Evolutionary conservation across 2,113 vertebrate species (phyloP).

Genomic region (Chaetorhynchus papuensis): DNA sequence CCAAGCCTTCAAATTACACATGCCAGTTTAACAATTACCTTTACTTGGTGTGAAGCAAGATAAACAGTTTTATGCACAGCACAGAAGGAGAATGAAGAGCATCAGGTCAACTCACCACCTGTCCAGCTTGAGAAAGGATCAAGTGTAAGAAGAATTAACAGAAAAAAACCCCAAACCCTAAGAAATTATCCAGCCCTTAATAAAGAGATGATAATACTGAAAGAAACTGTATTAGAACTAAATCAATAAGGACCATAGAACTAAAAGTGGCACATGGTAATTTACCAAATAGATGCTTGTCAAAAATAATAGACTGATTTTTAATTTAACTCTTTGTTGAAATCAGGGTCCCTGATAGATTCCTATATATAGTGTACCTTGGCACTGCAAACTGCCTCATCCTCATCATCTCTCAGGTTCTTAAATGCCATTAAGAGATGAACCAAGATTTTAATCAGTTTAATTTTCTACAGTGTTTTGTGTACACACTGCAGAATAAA

Average conservation of each 20-base stretch:
- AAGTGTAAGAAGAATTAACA: background rate
- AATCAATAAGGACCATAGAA: background rate
- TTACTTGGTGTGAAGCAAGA: background rate
- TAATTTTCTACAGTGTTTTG: background rate
- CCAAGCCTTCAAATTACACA: background rate
- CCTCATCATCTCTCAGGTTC: background rate
- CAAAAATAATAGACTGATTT: background rate
- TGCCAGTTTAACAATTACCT: background rate
- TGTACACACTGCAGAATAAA: background rate
- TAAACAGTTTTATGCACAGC: background rate
- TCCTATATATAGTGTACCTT: background rate
- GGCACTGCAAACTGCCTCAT: background rate
- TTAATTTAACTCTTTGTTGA: background rate
- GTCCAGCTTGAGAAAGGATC: background rate
- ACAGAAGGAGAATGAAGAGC: background rate
- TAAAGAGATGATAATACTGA: background rate
- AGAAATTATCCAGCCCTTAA: background rate
- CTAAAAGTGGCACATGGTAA: background rate
- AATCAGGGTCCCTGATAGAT: background rate
- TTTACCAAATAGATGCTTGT: background rate
- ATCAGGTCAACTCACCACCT: background rate
- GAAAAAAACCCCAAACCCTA: fast-evolving
- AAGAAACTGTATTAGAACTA: background rate
- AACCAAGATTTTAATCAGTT: background rate
- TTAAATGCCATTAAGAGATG: background rate